Base-by-base conservation (phyloP, 2,797 vertebrate genomes). In the Scolopax rusticola region DNA sequence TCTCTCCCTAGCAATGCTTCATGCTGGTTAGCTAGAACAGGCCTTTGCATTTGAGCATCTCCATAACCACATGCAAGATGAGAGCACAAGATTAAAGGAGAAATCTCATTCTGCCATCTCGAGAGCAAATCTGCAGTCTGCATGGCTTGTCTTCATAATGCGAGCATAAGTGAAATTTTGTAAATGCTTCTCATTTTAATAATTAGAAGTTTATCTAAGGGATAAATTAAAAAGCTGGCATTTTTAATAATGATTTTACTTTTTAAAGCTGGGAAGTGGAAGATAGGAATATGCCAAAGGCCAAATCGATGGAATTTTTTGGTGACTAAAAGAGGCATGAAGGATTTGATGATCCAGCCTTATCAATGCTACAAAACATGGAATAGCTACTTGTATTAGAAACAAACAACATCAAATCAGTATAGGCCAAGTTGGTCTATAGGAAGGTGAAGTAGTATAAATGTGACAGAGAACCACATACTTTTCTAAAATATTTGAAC, bases 111-210 rank as follows among this genome's bases (percentile, higher is more conserved):
- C 88, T 90, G 71, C 71, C 25, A 18, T 89, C 53, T 90, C 70
- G 40, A 80, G 50, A 87, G 25, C 69, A 60, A 84, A 80, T 68
- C 51, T 95, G 53, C 84, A 30, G 59, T 91, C 81, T 70, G 36
- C 45, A 43, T 11, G 3, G 17, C 48, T 96, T 83, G 53, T 87
- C 83, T 95, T 90, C 41, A 32, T 89, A 71, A 79, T 13, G 67
- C 21, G 45, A 79, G 40, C 45, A 5, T 61, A 90, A 96, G 56
- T 50, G 41, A 84, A 73, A 77, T 84, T 32, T 68, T 87, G 40
- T 84, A 94, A 89, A 64, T 88, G 40, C 11, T 82, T 93, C 88
- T 86, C 32, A 86, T 96, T 93, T 94, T 76, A 94, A 63, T 88
- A 95, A 94, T 92, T 89, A 78, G 15, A 79, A 59, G 10, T 87